phyloP scores from a whole-genome alignment of 2,797 vertebrate genomes.

The Lycodopsis pacificus region DNA sequence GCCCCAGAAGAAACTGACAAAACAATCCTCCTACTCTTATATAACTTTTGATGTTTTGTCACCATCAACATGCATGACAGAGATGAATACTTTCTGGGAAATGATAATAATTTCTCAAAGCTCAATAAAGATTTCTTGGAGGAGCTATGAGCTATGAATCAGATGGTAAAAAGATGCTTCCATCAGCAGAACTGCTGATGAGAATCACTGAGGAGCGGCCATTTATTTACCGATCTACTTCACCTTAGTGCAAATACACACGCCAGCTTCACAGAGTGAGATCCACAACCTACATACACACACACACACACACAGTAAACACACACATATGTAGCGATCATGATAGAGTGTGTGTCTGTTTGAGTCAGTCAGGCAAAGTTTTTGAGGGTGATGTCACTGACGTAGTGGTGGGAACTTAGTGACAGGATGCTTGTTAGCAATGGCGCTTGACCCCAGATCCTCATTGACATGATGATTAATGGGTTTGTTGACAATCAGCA shows the following conservation, averaged over 20 bases:
- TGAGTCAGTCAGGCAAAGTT: background rate
- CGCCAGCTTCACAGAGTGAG: constrained; percentile 26
- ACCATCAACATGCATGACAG: background rate
- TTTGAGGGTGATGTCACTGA: constrained; percentile 31
- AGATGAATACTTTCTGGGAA: constrained; percentile 28
- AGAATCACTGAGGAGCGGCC: constrained; percentile 32
- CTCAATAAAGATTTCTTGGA: constrained; percentile 47
- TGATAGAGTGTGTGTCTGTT: constrained; percentile 10
- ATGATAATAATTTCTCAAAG: constrained; percentile 31
- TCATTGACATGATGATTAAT: constrained; percentile 46
- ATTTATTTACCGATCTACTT: constrained; percentile 47
- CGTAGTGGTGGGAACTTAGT: constrained; percentile 35
- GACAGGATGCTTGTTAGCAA: constrained; percentile 24
- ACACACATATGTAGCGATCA: background rate
- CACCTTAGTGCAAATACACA: constrained; percentile 44
- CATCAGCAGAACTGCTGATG: constrained; percentile 51
- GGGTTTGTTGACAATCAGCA: constrained; percentile 45
- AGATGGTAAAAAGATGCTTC: constrained; percentile 40
- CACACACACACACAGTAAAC: background rate
- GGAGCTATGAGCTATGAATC: constrained; percentile 41
- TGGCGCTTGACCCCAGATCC: constrained; percentile 5
- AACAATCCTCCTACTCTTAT: background rate
- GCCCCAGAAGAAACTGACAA: background rate
- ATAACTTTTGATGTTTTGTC: constrained; percentile 10
- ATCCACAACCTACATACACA: background rate